Base-by-base conservation (phyloP, 2,113 vertebrate genomes). In the Strigops habroptila region DNA sequence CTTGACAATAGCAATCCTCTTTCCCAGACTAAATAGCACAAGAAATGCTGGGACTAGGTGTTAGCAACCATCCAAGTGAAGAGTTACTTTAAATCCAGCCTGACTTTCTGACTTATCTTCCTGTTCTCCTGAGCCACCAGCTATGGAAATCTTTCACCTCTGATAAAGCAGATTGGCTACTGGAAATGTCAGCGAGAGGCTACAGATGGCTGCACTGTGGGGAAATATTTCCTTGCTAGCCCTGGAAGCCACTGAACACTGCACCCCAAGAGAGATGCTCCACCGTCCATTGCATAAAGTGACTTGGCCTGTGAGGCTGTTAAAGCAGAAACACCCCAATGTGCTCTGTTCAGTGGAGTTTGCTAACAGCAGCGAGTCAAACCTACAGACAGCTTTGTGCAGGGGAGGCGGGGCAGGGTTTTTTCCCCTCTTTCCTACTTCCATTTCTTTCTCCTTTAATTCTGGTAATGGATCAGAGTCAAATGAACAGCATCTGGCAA, bases 401-500 rank as follows among this genome's bases (percentile, higher is more conserved):
- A 85, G 52, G 12, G 55, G 48, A 97, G 95, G 91, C 1, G 4
- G 86, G 52, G 39, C 3, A 0, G 63, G 14, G 28, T 33, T 64
- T 75, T 88, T 70, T 49, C 60, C 57, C 57, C 57, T 35, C 86
- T 86, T 55, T 76, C 83, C 35, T 68, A 28, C 65, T 82, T 96
- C 74, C 49, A 63, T 69, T 82, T 81, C 69, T 87, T 71, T 90
- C 75, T 69, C 86, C 88, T 91, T 95, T 88, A 80, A 82, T 97
- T 96, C 94, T 95, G 96, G 85, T 93, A 96, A 86, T 94, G 87
- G 86, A 97, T 97, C 92, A 94, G 96, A 97, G 93, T 81, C 87
- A 97, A 97, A 97, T 96, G 91, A 97, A 95, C 95, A 96, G 73
- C 97, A 95, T 97, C 97, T 96, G 96, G 96, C 97, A 97, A 97